These are phyloP conservation scores for Asteroscopus sphinx DNA, from an alignment of 2,888 invertebrate species.

Conservation along the genomic window DNA sequence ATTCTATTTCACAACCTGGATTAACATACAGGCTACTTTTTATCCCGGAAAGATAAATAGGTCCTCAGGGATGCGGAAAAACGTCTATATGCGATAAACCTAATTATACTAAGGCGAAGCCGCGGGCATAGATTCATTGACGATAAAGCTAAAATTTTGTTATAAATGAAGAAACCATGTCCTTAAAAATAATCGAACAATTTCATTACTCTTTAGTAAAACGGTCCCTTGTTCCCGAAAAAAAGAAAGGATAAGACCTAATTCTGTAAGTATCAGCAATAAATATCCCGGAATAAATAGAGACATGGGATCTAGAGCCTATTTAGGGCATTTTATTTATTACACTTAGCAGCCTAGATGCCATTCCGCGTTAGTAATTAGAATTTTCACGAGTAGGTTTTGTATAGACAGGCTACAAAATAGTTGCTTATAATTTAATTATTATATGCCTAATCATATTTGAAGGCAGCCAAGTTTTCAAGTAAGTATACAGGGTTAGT, in stretches of 20 bases:
- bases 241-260: slow-evolving; percentile 29
- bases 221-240: slow-evolving; percentile 1
- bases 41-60: no score
- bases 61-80: no score
- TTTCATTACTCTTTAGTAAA: background rate
- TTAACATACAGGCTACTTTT: no score
- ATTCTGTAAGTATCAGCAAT: slow-evolving; percentile 37
- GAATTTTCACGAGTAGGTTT: slow-evolving; percentile 47
- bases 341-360: slow-evolving; percentile 47
- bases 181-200: background rate
- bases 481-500: no score
- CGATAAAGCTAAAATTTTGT: no score
- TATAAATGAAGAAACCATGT: no score
- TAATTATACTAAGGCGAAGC: no score
- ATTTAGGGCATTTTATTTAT: slow-evolving; percentile 48
- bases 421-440: background rate
- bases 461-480: no score
- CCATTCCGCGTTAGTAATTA: slow-evolving; percentile 46
- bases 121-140: no score
- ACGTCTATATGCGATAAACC: no score
- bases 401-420: slow-evolving; percentile 11
- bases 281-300: slow-evolving; percentile 54
- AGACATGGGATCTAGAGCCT: slow-evolving; percentile 37
- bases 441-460: no score
- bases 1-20: no score